A percentile compares a stretch with the other conserved stretches of the same genome.
Conservation (phyloP, 2,113 vertebrate genomes). For the Dipodomys spectabilis region DNA sequence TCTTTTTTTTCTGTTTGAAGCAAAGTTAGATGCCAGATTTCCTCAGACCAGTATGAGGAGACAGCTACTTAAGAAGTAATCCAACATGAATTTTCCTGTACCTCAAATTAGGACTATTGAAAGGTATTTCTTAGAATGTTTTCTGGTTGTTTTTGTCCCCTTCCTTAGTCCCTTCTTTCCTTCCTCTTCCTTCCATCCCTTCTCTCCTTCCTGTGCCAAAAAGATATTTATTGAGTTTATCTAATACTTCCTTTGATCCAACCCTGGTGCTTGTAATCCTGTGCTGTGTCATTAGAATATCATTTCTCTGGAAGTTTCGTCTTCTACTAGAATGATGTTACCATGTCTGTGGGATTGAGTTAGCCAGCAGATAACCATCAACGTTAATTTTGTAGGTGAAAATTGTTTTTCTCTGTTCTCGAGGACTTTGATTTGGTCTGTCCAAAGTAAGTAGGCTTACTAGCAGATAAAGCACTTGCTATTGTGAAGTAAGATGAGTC, state of each 20-base stretch:
- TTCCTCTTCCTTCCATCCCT: background rate
- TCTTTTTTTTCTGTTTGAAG: constrained; percentile 42
- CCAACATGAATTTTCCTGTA: background rate
- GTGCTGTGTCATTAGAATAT: constrained; percentile 26
- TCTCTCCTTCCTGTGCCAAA: constrained; percentile 35
- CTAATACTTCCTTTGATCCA: constrained; percentile 3
- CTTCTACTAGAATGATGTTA: background rate
- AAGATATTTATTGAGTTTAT: constrained; percentile 44
- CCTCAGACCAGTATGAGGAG: background rate
- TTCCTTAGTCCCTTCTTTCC: background rate
- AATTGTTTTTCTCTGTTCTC: constrained; percentile 26
- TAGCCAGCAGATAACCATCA: constrained; percentile 40
- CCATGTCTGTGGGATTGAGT: background rate
- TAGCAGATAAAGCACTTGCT: background rate
- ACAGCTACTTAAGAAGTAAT: constrained; percentile 9
- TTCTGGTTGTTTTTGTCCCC: background rate
- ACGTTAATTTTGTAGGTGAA: constrained; percentile 41
- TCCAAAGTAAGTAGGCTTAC: background rate
- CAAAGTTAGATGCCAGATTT: constrained; percentile 29
- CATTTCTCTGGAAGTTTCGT: constrained; percentile 45
- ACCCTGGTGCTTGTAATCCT: background rate
- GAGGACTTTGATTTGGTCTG: background rate
- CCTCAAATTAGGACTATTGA: background rate
- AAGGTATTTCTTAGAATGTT: background rate
- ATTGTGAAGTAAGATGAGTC: background rate